Evolutionary conservation across 2,888 invertebrate genomes (phyloP).

Genomic region (Epinotia brunnichana): DNA sequence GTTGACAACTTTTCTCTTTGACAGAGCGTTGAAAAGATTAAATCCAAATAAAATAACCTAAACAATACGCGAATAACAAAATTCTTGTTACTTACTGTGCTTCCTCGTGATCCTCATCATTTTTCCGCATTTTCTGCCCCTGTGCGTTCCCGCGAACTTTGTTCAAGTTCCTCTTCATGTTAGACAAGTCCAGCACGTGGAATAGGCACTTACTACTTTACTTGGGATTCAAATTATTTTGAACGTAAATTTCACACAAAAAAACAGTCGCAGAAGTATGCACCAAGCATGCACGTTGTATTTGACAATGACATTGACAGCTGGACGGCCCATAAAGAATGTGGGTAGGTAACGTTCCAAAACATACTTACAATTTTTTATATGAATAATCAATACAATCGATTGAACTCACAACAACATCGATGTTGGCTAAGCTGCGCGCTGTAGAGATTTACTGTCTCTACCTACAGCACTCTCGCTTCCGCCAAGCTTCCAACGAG

Average conservation of each 20-base stretch:
- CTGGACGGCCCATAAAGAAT: too few species aligned
- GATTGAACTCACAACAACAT: too few species aligned
- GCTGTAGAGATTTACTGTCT: too few species aligned
- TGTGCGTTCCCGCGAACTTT: conserved; percentile 2
- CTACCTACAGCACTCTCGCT: too few species aligned
- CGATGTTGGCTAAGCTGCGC: too few species aligned
- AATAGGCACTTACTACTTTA: not conserved
- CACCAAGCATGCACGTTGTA: not conserved
- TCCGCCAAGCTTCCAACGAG: too few species aligned
- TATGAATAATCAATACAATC: not conserved
- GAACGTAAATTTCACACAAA: not conserved
- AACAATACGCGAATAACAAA: not conserved
- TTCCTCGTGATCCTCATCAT: conserved; percentile 3
- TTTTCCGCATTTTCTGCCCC: not conserved
- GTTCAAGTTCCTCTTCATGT: conserved; percentile 22
- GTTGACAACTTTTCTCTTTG: too few species aligned
- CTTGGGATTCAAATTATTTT: not conserved
- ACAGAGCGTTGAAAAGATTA: too few species aligned
- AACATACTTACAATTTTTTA: not conserved
- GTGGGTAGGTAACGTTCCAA: not conserved
- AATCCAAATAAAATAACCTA: conserved; percentile 4
- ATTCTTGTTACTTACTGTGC: conserved; percentile 15
- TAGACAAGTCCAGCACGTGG: not conserved
- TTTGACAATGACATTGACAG: not conserved
- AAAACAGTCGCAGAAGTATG: too few species aligned